Percentiles rank a stretch among this genome's conserved stretches.
Conservation (phyloP, 2,888 invertebrate species). For the Agriotes lineatus region DNA sequence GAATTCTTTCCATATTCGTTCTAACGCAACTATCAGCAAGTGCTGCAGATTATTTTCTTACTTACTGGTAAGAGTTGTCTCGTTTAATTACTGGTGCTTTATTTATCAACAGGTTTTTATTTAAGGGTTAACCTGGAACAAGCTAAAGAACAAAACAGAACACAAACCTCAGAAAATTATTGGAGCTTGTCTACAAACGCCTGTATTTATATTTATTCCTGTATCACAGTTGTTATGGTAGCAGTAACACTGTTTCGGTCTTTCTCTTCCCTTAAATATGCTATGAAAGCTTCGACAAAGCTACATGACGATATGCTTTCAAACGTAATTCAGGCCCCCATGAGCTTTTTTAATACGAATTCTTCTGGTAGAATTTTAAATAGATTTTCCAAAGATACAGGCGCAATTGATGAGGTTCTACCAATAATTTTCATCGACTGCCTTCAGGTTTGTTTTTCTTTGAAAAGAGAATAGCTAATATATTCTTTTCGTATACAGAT, state of each 20-base stretch:
- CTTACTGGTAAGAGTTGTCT: constrained; percentile 73
- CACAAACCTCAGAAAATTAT: constrained; percentile 6
- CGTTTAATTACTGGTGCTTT: background rate
- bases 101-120: background rate
- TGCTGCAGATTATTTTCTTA: constrained; percentile 82
- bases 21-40: constrained; percentile 79
- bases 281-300: constrained; percentile 69
- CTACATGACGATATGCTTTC: constrained; percentile 70
- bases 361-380: constrained; percentile 76
- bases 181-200: constrained; percentile 30
- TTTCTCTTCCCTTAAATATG: constrained; percentile 67
- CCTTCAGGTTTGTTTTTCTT: constrained; percentile 63
- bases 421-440: constrained; percentile 69
- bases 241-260: constrained; percentile 66
- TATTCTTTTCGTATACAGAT: constrained; percentile 42
- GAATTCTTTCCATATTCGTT: constrained; percentile 74
- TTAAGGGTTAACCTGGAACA: constrained; percentile 36
- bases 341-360: constrained; percentile 79
- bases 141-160: constrained; percentile 53
- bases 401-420: constrained; percentile 69
- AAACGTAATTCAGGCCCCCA: constrained; percentile 74
- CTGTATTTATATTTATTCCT: constrained; percentile 65
- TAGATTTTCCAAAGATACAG: constrained; percentile 81
- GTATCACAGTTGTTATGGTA: constrained; percentile 57
- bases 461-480: too few relatives aligned